Percentiles rank a stretch among this genome's conserved stretches.
phyloP scores from a whole-genome alignment of 2,113 vertebrate species.

The Struthio camelus region DNA sequence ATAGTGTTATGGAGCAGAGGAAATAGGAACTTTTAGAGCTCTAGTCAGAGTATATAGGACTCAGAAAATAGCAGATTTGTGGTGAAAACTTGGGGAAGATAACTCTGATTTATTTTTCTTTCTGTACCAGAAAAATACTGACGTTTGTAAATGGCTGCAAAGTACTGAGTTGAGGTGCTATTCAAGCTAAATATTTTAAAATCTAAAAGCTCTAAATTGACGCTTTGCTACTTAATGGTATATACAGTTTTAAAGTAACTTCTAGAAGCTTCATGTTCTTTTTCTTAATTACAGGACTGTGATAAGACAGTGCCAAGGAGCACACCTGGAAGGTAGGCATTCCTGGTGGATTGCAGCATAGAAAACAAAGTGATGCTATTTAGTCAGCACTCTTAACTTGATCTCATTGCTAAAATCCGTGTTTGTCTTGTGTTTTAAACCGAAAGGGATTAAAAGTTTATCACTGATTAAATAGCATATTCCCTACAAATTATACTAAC shows the following conservation, averaged over 20 bases:
- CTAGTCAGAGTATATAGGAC: no score
- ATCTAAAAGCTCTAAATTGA: background rate
- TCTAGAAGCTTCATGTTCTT: slow-evolving; percentile 23
- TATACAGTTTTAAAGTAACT: background rate
- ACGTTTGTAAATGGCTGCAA: background rate
- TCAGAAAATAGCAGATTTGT: background rate
- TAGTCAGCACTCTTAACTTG: background rate
- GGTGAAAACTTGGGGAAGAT: background rate
- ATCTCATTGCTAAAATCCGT: background rate
- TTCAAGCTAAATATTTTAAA: background rate
- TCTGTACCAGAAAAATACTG: background rate
- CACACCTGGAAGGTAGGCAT: slow-evolving; percentile 87
- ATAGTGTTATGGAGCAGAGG: background rate
- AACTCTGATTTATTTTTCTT: background rate
- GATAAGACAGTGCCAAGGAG: slow-evolving; percentile 91
- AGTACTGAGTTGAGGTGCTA: background rate
- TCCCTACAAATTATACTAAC: background rate
- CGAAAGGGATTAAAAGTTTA: background rate
- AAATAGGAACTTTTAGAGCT: background rate
- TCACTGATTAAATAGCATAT: background rate
- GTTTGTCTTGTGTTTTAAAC: background rate
- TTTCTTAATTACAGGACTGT: slow-evolving; percentile 80
- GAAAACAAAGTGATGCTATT: background rate
- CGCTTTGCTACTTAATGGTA: background rate
- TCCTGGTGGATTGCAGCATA: background rate